A percentile compares a stretch with the other conserved stretches of the same genome.
phyloP scores from a whole-genome alignment of 2,797 vertebrate species.

The Clarias fuscus region DNA sequence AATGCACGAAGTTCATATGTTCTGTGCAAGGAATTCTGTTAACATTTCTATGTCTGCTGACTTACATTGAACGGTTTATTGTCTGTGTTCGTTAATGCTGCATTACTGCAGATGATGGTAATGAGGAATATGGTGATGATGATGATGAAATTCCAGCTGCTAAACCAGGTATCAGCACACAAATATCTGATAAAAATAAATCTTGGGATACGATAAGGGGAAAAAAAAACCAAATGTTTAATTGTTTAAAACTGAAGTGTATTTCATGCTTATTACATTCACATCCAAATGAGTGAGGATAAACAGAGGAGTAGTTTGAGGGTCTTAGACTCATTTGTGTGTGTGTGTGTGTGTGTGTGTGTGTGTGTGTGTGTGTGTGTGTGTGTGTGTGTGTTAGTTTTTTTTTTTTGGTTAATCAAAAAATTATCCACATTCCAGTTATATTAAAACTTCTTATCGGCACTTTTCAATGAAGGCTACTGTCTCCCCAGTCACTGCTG shows the following conservation, averaged over 20 bases:
- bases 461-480: too few relatives aligned
- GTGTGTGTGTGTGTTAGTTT: too few relatives aligned
- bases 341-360: background rate
- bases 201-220: background rate
- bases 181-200: background rate
- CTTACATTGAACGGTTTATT: background rate
- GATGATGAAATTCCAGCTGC: constrained; percentile 11
- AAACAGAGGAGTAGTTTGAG: background rate
- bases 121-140: background rate
- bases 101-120: constrained; percentile 22
- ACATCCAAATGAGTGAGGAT: background rate
- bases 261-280: background rate
- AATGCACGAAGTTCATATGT: background rate
- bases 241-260: too few relatives aligned
- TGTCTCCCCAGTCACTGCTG: too few relatives aligned
- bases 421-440: too few relatives aligned
- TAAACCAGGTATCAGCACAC: constrained; percentile 33
- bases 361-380: too few relatives aligned
- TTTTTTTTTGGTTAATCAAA: too few relatives aligned
- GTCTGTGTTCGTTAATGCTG: constrained; percentile 33
- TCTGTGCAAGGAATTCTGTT: background rate
- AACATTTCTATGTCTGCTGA: background rate
- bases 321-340: background rate
- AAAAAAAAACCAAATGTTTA: background rate
- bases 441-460: too few relatives aligned